Conservation (phyloP, 2,797 vertebrate species). For the Pipistrellus kuhlii region DNA sequence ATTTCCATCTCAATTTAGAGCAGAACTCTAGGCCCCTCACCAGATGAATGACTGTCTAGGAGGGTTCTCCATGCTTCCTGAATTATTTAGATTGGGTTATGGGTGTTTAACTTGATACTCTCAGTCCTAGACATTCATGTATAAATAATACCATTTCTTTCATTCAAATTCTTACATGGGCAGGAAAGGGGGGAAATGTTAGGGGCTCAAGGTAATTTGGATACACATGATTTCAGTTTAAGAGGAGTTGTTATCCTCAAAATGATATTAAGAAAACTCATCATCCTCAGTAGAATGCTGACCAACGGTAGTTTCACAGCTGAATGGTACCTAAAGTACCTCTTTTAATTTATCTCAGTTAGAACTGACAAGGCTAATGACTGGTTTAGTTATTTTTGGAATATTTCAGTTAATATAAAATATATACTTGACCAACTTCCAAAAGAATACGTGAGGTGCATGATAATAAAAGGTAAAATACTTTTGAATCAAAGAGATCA, state of each 20-base stretch:
- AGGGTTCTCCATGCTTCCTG: neutral
- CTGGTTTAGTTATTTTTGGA: neutral
- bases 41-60: neutral
- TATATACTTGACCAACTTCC: neutral
- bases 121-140: neutral
- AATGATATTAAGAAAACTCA: neutral
- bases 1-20: neutral
- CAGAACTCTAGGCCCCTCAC: neutral
- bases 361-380: neutral
- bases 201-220: neutral
- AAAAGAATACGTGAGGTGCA: neutral
- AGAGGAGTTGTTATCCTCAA: neutral
- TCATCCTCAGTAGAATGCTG: neutral
- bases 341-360: neutral
- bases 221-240: neutral
- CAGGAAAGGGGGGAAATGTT: neutral
- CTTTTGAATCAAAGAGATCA: neutral
- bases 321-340: too few relatives aligned
- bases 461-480: neutral
- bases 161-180: neutral
- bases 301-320: neutral
- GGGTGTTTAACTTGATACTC: neutral
- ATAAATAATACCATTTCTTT: neutral
- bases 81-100: neutral
- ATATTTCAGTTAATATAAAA: constrained; percentile 15